These are phyloP conservation scores for Corythoichthys intestinalis DNA, from an alignment of 2,113 vertebrate genomes.

Conservation along the genomic window DNA sequence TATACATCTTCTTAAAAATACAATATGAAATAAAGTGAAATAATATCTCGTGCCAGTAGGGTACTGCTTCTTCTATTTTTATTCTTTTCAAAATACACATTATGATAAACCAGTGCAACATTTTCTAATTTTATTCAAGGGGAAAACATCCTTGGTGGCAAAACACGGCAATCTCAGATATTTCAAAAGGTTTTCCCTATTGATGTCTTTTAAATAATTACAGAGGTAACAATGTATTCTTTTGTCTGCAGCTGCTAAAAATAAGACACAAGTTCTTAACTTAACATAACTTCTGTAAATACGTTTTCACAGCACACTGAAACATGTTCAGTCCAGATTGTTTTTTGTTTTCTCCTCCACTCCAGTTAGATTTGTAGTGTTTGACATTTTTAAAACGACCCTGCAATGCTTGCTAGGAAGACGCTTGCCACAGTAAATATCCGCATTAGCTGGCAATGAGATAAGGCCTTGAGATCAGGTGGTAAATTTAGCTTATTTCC, in stretches of 20 bases:
- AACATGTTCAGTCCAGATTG: background rate
- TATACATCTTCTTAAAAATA: background rate
- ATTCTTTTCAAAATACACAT: background rate
- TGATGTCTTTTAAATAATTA: background rate
- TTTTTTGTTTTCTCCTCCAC: background rate
- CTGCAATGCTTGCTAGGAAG: background rate
- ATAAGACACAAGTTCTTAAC: background rate
- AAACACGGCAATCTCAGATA: background rate
- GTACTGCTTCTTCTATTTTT: background rate
- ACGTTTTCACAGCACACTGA: background rate
- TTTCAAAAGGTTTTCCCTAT: background rate
- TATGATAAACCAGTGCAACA: background rate
- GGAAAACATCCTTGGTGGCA: background rate
- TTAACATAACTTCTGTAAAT: background rate
- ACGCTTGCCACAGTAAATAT: background rate
- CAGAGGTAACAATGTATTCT: background rate
- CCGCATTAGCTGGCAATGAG: background rate
- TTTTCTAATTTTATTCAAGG: background rate
- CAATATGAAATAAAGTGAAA: background rate
- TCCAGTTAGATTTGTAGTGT: background rate
- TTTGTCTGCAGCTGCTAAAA: background rate
- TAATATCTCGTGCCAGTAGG: background rate
- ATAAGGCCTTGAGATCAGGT: background rate
- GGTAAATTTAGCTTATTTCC: conserved; percentile 2
- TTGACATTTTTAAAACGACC: background rate